Conservation (phyloP, 2,888 invertebrate species). For the Panorpa germanica region DNA sequence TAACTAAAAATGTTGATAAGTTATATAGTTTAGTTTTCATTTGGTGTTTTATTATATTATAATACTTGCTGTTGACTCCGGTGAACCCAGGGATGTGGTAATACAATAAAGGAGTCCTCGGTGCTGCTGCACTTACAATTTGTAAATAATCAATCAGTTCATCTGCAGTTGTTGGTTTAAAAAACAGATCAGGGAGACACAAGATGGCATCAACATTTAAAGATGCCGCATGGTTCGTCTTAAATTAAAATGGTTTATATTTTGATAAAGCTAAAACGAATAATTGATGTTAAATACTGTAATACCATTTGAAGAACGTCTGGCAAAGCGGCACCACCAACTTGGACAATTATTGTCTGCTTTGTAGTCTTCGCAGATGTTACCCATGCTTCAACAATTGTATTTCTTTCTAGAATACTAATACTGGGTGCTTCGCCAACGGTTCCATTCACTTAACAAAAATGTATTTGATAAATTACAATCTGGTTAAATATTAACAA, state of each 20-base stretch:
- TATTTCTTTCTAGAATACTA: constrained; percentile 45
- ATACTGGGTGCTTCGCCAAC: constrained; percentile 57
- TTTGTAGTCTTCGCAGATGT: constrained; percentile 29
- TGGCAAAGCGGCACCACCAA: constrained; percentile 47
- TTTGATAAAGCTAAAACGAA: no score
- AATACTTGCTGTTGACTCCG: constrained; percentile 45
- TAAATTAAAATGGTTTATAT: no score
- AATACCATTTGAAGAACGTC: constrained; percentile 47
- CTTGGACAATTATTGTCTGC: constrained; percentile 45
- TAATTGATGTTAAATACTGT: neutral
- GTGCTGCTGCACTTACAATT: constrained; percentile 46
- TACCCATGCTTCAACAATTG: constrained; percentile 44
- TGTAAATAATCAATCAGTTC: constrained; percentile 47
- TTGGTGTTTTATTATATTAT: no score
- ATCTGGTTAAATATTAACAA: no score
- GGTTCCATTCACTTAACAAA: constrained; percentile 51
- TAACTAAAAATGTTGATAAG: no score
- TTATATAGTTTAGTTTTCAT: constrained; percentile 10
- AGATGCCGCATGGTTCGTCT: constrained; percentile 49
- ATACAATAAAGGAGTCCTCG: constrained; percentile 58
- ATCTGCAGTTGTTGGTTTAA: constrained; percentile 39
- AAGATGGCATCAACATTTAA: constrained; percentile 46
- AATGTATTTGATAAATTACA: constrained; percentile 3
- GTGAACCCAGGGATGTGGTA: constrained; percentile 65
- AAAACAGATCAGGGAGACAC: constrained; percentile 58